Conservation (phyloP, 2,113 vertebrate species). For the Odobenus rosmarus region DNA sequence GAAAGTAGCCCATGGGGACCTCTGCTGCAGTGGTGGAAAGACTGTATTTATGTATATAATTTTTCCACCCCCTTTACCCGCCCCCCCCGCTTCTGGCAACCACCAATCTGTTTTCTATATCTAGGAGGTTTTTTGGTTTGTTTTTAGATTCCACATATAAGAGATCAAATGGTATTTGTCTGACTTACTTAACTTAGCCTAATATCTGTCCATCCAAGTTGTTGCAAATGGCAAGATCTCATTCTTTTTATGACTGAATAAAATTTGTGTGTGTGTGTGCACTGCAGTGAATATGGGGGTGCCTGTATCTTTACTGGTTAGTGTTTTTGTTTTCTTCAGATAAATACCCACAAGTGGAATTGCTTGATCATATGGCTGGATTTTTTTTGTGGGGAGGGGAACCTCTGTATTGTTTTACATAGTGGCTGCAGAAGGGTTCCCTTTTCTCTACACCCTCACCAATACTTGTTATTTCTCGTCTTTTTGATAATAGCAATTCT, state of each 20-base stretch:
- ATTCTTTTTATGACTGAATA: neutral
- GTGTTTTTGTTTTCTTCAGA: neutral
- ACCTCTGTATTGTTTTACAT: neutral
- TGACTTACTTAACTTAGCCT: neutral
- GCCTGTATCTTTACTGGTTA: neutral
- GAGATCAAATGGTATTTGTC: neutral
- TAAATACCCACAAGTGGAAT: neutral
- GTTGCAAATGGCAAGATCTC: neutral
- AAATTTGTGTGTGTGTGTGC: neutral
- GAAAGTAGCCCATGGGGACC: neutral
- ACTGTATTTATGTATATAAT: neutral
- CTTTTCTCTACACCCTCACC: neutral
- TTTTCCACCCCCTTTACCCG: neutral
- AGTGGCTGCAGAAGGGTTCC: neutral
- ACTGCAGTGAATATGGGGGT: neutral
- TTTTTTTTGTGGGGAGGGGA: neutral
- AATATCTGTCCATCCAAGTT: neutral
- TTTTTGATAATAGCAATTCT: neutral
- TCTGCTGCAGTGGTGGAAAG: neutral
- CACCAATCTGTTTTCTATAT: neutral
- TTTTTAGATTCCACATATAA: neutral
- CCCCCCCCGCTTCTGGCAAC: fast-evolving
- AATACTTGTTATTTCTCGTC: neutral
- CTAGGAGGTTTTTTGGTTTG: neutral
- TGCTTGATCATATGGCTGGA: neutral